phyloP scores from a whole-genome alignment of 2,797 vertebrate genomes.

The Sebastiscus albofasciatus region DNA sequence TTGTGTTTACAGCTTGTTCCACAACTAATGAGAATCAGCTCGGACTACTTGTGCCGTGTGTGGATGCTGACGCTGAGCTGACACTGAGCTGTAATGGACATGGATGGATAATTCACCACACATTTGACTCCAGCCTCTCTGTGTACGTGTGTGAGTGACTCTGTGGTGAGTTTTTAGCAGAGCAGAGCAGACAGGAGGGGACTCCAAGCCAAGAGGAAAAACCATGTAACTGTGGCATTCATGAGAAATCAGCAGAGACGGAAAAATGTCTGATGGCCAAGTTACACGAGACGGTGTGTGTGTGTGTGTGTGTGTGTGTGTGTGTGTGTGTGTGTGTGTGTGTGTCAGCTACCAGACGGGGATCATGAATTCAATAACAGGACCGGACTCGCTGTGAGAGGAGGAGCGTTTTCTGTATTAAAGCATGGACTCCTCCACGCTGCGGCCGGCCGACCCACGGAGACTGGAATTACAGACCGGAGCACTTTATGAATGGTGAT shows the following conservation, averaged over 20 bases:
- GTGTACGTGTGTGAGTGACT: slow-evolving; percentile 30
- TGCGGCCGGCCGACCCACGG: slow-evolving; percentile 67
- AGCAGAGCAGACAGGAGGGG: slow-evolving; percentile 11
- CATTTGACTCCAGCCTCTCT: background rate
- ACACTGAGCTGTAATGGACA: background rate
- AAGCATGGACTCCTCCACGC: slow-evolving; percentile 79
- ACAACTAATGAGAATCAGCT: background rate
- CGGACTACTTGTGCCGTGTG: background rate
- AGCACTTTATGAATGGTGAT: slow-evolving; percentile 78
- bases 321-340: background rate
- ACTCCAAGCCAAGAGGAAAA: slow-evolving; percentile 54
- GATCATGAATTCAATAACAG: slow-evolving; percentile 59
- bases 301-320: background rate
- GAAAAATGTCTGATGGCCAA: slow-evolving; percentile 64
- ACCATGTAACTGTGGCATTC: slow-evolving; percentile 35
- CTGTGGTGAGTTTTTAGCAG: slow-evolving; percentile 35
- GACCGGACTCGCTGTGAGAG: slow-evolving; percentile 56
- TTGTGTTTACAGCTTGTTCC: background rate
- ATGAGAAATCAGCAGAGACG: slow-evolving; percentile 48
- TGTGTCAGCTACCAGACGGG: slow-evolving; percentile 16
- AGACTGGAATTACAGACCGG: slow-evolving; percentile 76
- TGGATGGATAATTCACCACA: slow-evolving; percentile 15
- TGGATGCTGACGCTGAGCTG: too few relatives aligned
- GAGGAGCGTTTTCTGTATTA: slow-evolving; percentile 64
- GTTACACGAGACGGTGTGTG: slow-evolving; percentile 36